Conservation (phyloP, 1,140 invertebrate species). For the Popillia japonica region DNA sequence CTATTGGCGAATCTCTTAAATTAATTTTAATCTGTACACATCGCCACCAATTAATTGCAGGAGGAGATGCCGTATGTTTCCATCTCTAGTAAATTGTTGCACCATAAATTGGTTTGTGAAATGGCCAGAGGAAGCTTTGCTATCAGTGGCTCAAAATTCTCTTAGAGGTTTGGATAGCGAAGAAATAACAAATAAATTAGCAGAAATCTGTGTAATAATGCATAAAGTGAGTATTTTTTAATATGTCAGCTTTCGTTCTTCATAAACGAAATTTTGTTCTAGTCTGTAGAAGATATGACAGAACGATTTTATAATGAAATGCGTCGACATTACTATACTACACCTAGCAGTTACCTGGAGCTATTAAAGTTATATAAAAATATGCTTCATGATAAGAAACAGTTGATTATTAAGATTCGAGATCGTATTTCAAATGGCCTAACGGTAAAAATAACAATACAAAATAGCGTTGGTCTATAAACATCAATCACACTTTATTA, state of each 20-base stretch:
- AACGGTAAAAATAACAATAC: conserved; percentile 61
- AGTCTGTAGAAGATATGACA: conserved; percentile 80
- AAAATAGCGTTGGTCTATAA: too few species aligned
- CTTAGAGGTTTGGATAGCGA: conserved; percentile 63
- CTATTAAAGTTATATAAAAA: conserved; percentile 80
- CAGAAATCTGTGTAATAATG: conserved; percentile 78
- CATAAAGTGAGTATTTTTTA: conserved; percentile 66
- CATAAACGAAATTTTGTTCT: conserved; percentile 53
- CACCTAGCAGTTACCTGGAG: conserved; percentile 88
- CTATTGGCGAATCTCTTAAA: too few species aligned
- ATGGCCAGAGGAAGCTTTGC: conserved; percentile 88
- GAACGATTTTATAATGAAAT: conserved; percentile 81
- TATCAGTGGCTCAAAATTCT: conserved; percentile 76
- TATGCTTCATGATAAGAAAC: conserved; percentile 72
- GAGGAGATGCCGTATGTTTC: conserved; percentile 83
- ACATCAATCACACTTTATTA: too few species aligned
- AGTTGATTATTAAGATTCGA: conserved; percentile 71
- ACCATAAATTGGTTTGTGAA: conserved; percentile 94
- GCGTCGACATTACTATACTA: conserved; percentile 86
- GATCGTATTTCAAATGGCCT: conserved; percentile 81
- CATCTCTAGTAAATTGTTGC: conserved; percentile 91
- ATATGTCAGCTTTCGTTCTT: background rate
- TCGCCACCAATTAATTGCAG: conserved; percentile 62
- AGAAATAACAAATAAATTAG: conserved; percentile 65
- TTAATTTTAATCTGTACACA: background rate